Conservation (phyloP, 2,113 vertebrate species). For the Ciconia maguari region DNA sequence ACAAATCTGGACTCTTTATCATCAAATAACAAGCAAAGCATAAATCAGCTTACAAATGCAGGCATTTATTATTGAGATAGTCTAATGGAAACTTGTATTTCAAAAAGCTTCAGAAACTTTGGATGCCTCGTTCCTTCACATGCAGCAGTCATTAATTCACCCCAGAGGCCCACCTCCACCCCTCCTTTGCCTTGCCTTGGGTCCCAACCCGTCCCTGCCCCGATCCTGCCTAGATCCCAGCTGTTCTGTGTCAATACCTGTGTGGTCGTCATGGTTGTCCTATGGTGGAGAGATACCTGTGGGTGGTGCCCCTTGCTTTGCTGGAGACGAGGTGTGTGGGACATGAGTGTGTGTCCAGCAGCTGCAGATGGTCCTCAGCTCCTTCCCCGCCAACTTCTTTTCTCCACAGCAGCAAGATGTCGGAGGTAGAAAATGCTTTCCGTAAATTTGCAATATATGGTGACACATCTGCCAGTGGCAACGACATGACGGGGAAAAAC, state of each 20-base stretch:
- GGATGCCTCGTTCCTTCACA: not conserved
- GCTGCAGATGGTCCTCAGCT: not conserved
- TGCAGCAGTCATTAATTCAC: not conserved
- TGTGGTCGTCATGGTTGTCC: not conserved
- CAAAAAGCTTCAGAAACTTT: not conserved
- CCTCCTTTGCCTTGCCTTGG: not conserved
- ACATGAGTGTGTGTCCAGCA: not conserved
- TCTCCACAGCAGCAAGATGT: not conserved
- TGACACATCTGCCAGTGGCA: conserved; percentile 78
- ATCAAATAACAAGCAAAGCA: not conserved
- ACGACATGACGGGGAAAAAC: conserved; percentile 86
- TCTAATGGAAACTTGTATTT: not conserved
- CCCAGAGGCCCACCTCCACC: not conserved
- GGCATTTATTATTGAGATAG: not conserved
- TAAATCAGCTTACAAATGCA: not conserved
- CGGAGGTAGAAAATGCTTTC: conserved; percentile 78
- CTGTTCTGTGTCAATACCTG: not conserved
- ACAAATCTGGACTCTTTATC: not conserved
- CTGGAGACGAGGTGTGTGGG: accelerated
- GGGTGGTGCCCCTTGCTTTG: not conserved
- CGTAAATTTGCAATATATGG: conserved; percentile 81
- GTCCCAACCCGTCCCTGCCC: not conserved
- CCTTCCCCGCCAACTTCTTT: not conserved
- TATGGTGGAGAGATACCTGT: not conserved
- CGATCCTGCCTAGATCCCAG: not conserved